Base-by-base conservation (phyloP, 2,888 invertebrate species). In the Dysmachus trigonus region DNA sequence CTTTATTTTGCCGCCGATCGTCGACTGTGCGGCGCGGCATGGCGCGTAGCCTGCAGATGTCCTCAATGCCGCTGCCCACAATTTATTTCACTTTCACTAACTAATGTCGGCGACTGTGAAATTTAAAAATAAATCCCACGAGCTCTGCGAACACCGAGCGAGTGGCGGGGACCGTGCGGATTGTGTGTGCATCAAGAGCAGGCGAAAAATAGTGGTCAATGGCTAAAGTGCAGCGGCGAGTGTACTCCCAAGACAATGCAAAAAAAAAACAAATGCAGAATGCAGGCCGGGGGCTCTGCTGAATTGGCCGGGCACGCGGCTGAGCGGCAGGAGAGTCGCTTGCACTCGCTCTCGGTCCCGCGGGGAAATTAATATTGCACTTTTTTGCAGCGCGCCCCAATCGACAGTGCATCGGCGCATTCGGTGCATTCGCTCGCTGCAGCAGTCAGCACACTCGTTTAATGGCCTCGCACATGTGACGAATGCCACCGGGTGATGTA, bases 61-160 rank as follows among this genome's bases (percentile, higher is more conserved):
- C 47, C 47, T 82, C 53, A 62, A 71, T 82, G 82, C 22, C 71
- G 82, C 35, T 82, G 27, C 71, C 38, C 71, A 53, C 82, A 35
- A 82, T 62, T 82, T 30, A 82, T 82, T 53, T 71, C 71, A 82
- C 82, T 82, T 82, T 82, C 82, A 82, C 82, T 82, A 82, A 82
- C 62, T 82, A 82, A 82, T 22, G 71, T 31, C 71, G 82, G 62
- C 82, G 82, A 82, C 71, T 82, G 53, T n/a, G 53, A 81, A 81
- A 81, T 71, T 62, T 82, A 82, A 82, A 71, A 62, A 82, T 82
- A 82, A 82, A 82, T n/a, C 38, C 15, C 38, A 15, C 38, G n/a
- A 10, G 79, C 62, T 18, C 41, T 18, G 15, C 62, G 62, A n/a
- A n/a, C n/a, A n/a, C n/a, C n/a, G n/a, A n/a, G 5, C 35, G 77